Conservation (phyloP, 1,140 invertebrate genomes). For the Delia radicum region DNA sequence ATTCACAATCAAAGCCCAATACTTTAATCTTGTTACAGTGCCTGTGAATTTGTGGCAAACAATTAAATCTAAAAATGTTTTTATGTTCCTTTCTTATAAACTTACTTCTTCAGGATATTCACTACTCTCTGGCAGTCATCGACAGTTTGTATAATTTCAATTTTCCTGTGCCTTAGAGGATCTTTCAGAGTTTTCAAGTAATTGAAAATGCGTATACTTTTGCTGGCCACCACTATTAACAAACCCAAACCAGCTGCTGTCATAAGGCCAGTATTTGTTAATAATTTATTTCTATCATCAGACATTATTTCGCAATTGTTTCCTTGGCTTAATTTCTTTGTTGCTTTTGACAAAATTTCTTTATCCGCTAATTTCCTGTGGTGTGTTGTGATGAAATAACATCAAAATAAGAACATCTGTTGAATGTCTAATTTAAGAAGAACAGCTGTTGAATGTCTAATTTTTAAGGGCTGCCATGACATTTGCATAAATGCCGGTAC, state of each 20-base stretch:
- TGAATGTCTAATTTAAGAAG: too few relatives aligned
- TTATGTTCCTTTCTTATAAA: slow-evolving; percentile 11
- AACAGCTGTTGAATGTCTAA: too few relatives aligned
- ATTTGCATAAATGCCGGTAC: too few relatives aligned
- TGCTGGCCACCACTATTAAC: not conserved
- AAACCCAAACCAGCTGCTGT: slow-evolving; percentile 22
- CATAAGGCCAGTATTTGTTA: not conserved
- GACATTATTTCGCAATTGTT: too few relatives aligned
- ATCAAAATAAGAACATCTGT: too few relatives aligned
- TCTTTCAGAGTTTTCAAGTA: slow-evolving; percentile 7
- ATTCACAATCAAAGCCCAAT: slow-evolving; percentile 73
- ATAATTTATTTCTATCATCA: not conserved
- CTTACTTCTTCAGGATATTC: slow-evolving; percentile 34
- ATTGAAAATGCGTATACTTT: not conserved
- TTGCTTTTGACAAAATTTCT: too few relatives aligned
- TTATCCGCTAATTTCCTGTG: too few relatives aligned
- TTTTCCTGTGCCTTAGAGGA: slow-evolving; percentile 27
- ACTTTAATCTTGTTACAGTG: slow-evolving; percentile 51
- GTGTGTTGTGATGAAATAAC: too few relatives aligned
- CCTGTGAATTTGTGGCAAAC: slow-evolving; percentile 29
- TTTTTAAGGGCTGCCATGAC: too few relatives aligned
- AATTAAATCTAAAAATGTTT: not conserved
- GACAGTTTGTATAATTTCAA: slow-evolving; percentile 27
- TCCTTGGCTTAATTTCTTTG: too few relatives aligned
- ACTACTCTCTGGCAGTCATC: slow-evolving; percentile 30